A percentile compares a stretch with the other conserved stretches of the same genome.
phyloP scores from a whole-genome alignment of 2,113 vertebrate genomes.

The Aegypius monachus region DNA sequence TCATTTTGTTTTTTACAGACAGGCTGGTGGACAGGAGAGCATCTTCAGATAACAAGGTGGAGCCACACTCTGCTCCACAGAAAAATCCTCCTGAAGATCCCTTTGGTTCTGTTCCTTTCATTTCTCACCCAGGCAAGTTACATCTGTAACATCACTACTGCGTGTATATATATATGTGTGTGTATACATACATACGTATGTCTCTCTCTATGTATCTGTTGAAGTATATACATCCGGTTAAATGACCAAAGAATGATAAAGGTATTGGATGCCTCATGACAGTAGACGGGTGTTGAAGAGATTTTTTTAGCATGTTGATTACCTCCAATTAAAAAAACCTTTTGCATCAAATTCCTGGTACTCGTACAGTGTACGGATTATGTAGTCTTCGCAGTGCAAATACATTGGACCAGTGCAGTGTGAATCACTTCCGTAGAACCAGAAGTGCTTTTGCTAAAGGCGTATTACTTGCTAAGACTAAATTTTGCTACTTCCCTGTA shows the following conservation, averaged over 20 bases:
- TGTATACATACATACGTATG: not conserved
- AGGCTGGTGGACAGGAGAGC: conserved; percentile 81
- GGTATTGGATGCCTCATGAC: not conserved
- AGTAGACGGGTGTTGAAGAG: not conserved
- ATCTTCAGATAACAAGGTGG: conserved; percentile 77
- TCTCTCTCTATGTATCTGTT: not conserved
- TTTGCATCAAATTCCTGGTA: not conserved
- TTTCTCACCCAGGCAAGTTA: conserved; percentile 98
- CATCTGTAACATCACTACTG: conserved; percentile 30
- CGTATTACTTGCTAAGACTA: not conserved
- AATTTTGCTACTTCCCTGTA: not conserved
- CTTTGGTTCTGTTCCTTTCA: conserved; percentile 92
- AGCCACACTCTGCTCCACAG: conserved; percentile 69
- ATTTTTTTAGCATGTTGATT: not conserved
- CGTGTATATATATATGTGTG: not conserved
- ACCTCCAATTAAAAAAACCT: not conserved
- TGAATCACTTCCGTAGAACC: not conserved
- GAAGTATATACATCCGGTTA: not conserved
- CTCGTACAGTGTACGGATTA: too few species aligned
- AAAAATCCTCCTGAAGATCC: conserved; percentile 86
- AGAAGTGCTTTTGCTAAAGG: not conserved
- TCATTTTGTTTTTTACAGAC: conserved; percentile 81
- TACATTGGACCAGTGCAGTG: fast-evolving
- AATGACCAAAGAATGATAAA: not conserved
- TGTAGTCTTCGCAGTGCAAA: not conserved